Conservation (phyloP, 2,888 invertebrate species). For the Cerastis rubricosa region DNA sequence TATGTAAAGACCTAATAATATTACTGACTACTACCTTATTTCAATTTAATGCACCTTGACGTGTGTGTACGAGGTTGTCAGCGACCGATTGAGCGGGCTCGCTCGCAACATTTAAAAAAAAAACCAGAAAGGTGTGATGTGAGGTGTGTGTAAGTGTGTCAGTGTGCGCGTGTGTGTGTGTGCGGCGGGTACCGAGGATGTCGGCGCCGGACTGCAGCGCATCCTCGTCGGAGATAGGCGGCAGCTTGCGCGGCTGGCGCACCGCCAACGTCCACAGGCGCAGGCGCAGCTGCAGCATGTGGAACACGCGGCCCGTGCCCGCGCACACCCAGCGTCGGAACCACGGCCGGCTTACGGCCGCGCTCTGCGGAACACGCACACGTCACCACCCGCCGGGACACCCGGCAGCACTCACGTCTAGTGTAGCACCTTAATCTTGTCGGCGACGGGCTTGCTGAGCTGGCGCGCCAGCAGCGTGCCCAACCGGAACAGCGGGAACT, state of each 20-base stretch:
- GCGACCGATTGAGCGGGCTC: background rate
- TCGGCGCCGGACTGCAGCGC: conserved; percentile 71
- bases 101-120: background rate
- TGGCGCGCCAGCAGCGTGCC: conserved; percentile 76
- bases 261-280: conserved; percentile 70
- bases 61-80: background rate
- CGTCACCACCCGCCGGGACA: background rate
- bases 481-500: conserved; percentile 77
- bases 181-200: conserved; percentile 68
- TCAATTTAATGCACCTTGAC: background rate
- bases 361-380: conserved; percentile 58
- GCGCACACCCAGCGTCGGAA: conserved; percentile 70
- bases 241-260: conserved; percentile 60
- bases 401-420: background rate
- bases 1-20: too few relatives aligned
- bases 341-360: conserved; percentile 70
- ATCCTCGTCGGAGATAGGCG: conserved; percentile 66
- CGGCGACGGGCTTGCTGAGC: conserved; percentile 74
- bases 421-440: conserved; percentile 71
- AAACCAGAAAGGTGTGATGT: background rate
- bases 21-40: background rate
- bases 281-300: conserved; percentile 69
- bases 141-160: background rate
- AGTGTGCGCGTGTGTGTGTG: background rate
- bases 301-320: conserved; percentile 66